Base-by-base conservation (phyloP, 1,140 invertebrate species). In the Bombus waltoni region DNA sequence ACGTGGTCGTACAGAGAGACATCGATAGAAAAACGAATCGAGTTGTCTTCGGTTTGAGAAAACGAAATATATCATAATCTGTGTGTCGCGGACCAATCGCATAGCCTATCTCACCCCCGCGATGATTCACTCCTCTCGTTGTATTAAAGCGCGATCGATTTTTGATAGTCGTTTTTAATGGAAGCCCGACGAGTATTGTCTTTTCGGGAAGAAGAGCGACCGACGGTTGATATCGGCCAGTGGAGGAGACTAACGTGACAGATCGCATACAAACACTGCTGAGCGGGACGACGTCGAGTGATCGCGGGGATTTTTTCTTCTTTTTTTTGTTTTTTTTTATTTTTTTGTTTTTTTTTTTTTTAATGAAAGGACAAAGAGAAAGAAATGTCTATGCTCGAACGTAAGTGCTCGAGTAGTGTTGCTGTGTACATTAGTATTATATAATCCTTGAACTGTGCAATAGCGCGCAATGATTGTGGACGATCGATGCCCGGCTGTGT, bases 341-440 rank as follows among this genome's bases (percentile, higher is more conserved):
- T 10, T 32, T 9, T 3, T 6, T 66, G 8, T 0, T 32, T n/a
- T 66, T 0, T 15, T 2, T 9, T 11, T 62, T 1, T 4, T 71
- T 0, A 28, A 28, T 38, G 9, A 35, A 70, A 35, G 22, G 72
- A 81, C 59, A 35, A 81, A 25, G 66, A 25, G n/a, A 44, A 79
- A 42, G 59, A 4, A n/a, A 57, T 32, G 57, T 66, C 25, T 35
- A n/a, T 68, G 44, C 62, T 42, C 32, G 81, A 47, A 44, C 81
- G 40, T 57, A 22, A 44, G n/a, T 68, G 35, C 76, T 86, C 68
- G 70, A 40, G 32, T 57, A 38, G 28, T 73, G 77, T 44, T 80
- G 76, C 83, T 74, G 42, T 81, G 89, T 90, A 89, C 71, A 77
- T 90, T 90, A 90, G 89, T 90, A 90, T 90, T 90, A 90, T 86